Percentiles rank a stretch among this genome's conserved stretches.
These are phyloP conservation scores for Corapipo altera DNA, from an alignment of 2,113 vertebrate genomes.

Conservation along the genomic window DNA sequence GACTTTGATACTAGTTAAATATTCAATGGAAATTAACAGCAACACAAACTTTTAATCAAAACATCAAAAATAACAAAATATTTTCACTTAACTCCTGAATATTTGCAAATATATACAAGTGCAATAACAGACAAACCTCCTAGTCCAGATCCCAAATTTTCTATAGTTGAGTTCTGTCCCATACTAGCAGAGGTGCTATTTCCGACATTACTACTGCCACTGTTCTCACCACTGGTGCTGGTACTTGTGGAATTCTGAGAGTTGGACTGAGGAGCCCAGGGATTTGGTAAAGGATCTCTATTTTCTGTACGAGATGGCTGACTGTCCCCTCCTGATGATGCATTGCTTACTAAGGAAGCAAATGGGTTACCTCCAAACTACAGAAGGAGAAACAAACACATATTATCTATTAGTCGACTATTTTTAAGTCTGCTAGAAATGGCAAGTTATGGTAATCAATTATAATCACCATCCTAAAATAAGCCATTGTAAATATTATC, in stretches of 20 bases:
- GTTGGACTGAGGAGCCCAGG: slow-evolving; percentile 72
- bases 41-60: neutral
- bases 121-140: slow-evolving; percentile 67
- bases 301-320: slow-evolving; percentile 83
- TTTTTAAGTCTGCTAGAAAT: neutral
- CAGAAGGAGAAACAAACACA: slow-evolving; percentile 21
- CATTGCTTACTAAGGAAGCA: slow-evolving; percentile 80
- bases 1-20: neutral
- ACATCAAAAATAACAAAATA: neutral
- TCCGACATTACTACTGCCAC: slow-evolving; percentile 13
- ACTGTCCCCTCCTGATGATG: slow-evolving; percentile 69
- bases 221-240: slow-evolving; percentile 26
- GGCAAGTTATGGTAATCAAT: neutral
- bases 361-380: slow-evolving; percentile 84
- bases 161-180: slow-evolving; percentile 56
- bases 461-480: neutral
- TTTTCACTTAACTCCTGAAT: neutral
- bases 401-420: neutral
- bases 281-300: slow-evolving; percentile 81
- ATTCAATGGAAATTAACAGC: neutral
- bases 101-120: neutral
- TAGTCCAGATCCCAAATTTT: slow-evolving; percentile 67
- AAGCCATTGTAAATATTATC: neutral
- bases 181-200: slow-evolving; percentile 18
- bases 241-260: slow-evolving; percentile 61